These are phyloP conservation scores for Ophion ventricosus DNA, from an alignment of 2,888 invertebrate species.

Conservation along the genomic window DNA sequence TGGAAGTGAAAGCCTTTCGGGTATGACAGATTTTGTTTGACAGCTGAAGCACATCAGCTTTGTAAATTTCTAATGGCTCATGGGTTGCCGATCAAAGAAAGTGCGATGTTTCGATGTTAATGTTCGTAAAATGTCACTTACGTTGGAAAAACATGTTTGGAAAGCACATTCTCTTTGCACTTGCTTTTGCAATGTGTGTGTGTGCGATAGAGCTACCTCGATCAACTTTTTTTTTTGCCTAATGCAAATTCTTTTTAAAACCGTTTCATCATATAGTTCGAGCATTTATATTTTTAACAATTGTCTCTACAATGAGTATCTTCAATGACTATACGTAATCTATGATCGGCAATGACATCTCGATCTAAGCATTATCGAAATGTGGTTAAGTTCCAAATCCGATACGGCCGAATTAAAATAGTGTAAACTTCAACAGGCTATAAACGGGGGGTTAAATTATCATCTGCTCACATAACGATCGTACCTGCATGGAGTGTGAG, in stretches of 20 bases:
- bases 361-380: background rate
- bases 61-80: background rate
- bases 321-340: background rate
- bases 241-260: no score
- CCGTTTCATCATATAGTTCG: background rate
- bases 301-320: background rate
- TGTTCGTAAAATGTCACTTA: no score
- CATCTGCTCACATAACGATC: conserved; percentile 50
- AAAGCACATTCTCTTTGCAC: no score
- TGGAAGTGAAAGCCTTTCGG: background rate
- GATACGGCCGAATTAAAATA: background rate
- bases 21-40: background rate
- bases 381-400: background rate
- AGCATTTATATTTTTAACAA: background rate
- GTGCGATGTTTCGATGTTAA: background rate
- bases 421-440: background rate
- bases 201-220: no score
- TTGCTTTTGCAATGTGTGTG: no score
- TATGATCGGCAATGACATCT: background rate
- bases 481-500: conserved; percentile 81
- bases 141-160: no score
- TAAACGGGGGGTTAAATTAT: background rate
- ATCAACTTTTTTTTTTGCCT: no score
- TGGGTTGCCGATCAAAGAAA: background rate
- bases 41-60: background rate